Conservation (phyloP, 2,113 vertebrate genomes). For the Salvelinus alpinus region DNA sequence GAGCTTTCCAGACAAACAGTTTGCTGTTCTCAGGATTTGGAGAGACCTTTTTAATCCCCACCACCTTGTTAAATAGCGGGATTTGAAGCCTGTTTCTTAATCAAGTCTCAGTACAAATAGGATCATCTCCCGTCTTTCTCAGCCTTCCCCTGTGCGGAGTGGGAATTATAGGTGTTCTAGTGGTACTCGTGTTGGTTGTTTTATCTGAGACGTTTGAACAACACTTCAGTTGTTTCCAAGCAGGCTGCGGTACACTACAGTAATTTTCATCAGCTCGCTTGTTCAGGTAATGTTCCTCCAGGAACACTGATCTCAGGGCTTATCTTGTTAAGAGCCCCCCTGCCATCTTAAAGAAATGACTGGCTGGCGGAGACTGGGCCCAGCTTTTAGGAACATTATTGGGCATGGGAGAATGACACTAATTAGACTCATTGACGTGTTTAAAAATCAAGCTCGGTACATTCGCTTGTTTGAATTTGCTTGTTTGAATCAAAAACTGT, state of each 20-base stretch:
- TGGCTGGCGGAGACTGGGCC: conserved; percentile 31
- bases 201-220: conserved; percentile 1
- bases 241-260: neutral
- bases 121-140: conserved; percentile 40
- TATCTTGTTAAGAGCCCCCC: conserved; percentile 65
- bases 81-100: conserved; percentile 5
- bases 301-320: conserved; percentile 59
- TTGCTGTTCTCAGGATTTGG: conserved; percentile 22
- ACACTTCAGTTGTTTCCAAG: conserved; percentile 10
- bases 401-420: conserved; percentile 58
- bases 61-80: conserved; percentile 21
- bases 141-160: conserved; percentile 28
- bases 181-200: conserved; percentile 48
- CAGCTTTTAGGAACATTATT: conserved; percentile 31
- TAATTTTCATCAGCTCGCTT: conserved; percentile 69
- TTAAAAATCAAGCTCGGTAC: conserved; percentile 51
- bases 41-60: conserved; percentile 38
- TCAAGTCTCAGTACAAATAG: conserved; percentile 47
- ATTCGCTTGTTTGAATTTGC: conserved; percentile 53
- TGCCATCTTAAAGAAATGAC: conserved; percentile 33
- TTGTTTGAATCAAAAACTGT: conserved; percentile 5
- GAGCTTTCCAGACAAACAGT: conserved; percentile 12
- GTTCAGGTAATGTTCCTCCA: conserved; percentile 62
- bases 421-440: conserved; percentile 65
- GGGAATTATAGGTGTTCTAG: conserved; percentile 42